Evolutionary conservation across 2,888 invertebrate species (phyloP), one percentile per base, ranked within the genome.

Genomic region (Entomobrya multifasciata): DNA sequence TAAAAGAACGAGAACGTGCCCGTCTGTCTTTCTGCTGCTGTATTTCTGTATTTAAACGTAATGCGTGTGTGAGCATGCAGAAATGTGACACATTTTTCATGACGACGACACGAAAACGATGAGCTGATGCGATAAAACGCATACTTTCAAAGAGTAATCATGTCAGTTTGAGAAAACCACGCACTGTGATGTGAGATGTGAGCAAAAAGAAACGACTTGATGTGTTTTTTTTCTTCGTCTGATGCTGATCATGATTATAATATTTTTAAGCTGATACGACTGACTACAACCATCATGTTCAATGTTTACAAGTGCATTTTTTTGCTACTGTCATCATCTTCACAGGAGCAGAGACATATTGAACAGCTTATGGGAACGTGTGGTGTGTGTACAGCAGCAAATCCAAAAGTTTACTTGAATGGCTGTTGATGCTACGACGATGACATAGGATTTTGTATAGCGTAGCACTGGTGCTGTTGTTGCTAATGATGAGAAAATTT

Each of bases 11-110:
- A 27, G 49, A 72, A 52, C 47, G 52, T 72, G 72, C 49, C 72
- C 72, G 72, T 72, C 52, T 72, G 47, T 72, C 47, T 49, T 10
- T 67, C 44, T 1, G 55, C 20, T 57, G 1, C 1, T 4, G 67
- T 13, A 4, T 47, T 13, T 36, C 36, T 57, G 17, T 57, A 41
- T 57, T 17, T 76, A 41, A 57, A 57, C 41, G n/a, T n/a, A n/a
- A n/a, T 41, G 36, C 25, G 25, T 25, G 27, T 47, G 72, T 49
- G 49, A 13, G 49, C 70, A 47, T 25, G 25, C 70, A 52, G 72
- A 55, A 76, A 76, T 76, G 76, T 76, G 76, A 76, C 76, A 76
- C 76, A 76, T 76, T 76, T 76, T 76, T 57, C 72, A 72, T 52
- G 52, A 72, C 72, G 72, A 52, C 49, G 72, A 52, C 72, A 72